Conservation (phyloP, 2,113 vertebrate species). For the Catagonus wagneri region DNA sequence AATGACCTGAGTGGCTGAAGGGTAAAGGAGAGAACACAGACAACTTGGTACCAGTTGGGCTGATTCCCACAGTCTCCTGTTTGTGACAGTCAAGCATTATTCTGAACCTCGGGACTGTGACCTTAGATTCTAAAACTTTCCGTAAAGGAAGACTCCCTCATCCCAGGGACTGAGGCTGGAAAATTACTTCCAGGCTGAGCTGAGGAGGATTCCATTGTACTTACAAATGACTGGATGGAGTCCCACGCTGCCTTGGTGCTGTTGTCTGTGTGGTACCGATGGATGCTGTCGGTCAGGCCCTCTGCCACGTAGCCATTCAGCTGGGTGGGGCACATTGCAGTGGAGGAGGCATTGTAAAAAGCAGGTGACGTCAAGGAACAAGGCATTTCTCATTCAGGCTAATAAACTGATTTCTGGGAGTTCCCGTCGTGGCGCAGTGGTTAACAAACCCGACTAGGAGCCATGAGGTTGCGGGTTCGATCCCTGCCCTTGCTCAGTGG, state of each 20-base stretch:
- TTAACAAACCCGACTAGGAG: too few relatives aligned
- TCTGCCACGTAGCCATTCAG: conserved; percentile 43
- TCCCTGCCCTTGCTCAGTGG: too few relatives aligned
- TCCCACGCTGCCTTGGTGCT: conserved; percentile 77
- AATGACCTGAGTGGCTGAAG: background rate
- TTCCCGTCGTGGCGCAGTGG: too few relatives aligned
- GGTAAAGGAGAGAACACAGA: conserved; percentile 5
- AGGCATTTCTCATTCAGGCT: background rate
- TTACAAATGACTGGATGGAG: conserved; percentile 77
- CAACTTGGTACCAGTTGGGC: background rate
- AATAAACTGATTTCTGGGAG: background rate
- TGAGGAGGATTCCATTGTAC: conserved; percentile 53
- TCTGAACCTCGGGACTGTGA: background rate
- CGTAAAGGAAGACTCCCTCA: background rate
- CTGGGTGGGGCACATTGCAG: conserved; percentile 20
- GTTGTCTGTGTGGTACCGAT: conserved; percentile 70
- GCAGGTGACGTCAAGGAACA: conserved; percentile 28
- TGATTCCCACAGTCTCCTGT: background rate
- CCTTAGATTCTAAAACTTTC: background rate
- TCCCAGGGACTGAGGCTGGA: background rate
- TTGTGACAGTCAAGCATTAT: background rate
- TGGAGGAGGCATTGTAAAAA: conserved; percentile 25
- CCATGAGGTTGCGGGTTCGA: too few relatives aligned
- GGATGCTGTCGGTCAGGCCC: conserved; percentile 71
- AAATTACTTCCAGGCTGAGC: background rate